Conservation (phyloP, 2,888 invertebrate species). For the Scaptomyza reducta region DNA sequence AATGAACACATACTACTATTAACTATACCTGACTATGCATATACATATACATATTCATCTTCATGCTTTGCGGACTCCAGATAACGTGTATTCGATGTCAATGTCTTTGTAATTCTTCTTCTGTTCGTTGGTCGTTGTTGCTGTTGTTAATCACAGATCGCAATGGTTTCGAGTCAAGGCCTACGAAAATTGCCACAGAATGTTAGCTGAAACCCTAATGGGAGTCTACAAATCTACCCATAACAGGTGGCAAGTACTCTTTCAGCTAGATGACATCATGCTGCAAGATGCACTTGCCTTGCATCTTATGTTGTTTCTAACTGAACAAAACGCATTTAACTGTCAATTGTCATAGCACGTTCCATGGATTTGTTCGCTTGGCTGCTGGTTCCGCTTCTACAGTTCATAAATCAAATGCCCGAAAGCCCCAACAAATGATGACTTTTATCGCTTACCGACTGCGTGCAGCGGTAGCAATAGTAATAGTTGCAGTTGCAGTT, state of each 20-base stretch:
- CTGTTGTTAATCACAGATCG: constrained; percentile 64
- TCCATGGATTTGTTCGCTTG: constrained; percentile 46
- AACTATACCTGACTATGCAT: not conserved
- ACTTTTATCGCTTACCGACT: constrained; percentile 16
- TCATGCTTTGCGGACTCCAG: constrained; percentile 52
- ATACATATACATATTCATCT: constrained; percentile 45
- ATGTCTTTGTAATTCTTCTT: constrained; percentile 26
- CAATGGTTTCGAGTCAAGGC: constrained; percentile 70
- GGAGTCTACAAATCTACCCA: constrained; percentile 19
- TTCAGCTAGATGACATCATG: constrained; percentile 42
- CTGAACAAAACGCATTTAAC: constrained; percentile 69
- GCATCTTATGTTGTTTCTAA: constrained; percentile 24
- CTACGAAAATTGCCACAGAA: constrained; percentile 64
- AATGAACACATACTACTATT: constrained; percentile 65
- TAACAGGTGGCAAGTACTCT: not conserved
- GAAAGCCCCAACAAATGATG: constrained; percentile 58
- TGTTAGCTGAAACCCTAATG: constrained; percentile 19
- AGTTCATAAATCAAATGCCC: constrained; percentile 24
- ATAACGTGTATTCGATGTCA: constrained; percentile 45
- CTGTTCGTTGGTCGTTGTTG: constrained; percentile 5
- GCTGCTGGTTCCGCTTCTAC: constrained; percentile 38
- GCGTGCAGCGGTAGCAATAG: constrained; percentile 24
- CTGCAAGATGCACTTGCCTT: constrained; percentile 13
- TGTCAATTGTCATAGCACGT: constrained; percentile 68
- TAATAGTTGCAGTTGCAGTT: constrained; percentile 20